Percentiles rank a stretch among this genome's conserved stretches.
Conservation (phyloP, 2,888 invertebrate species). For the Eremobia ochroleuca region DNA sequence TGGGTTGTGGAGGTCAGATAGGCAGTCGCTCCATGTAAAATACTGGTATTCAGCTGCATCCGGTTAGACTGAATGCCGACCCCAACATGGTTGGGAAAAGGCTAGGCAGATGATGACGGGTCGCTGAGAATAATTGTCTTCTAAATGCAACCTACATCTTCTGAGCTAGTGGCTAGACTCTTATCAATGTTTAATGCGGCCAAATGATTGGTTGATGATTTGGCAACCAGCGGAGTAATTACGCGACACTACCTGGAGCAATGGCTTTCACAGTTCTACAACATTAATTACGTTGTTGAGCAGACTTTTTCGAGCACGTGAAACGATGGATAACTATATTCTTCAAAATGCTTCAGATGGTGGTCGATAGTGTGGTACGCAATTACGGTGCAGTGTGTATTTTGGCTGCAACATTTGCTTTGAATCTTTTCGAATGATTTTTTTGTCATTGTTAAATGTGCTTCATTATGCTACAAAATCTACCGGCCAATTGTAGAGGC, state of each 20-base stretch:
- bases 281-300: too few relatives aligned
- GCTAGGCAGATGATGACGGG: too few relatives aligned
- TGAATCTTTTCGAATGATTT: not conserved
- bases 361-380: not conserved
- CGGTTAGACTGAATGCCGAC: too few relatives aligned
- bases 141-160: slow-evolving; percentile 2
- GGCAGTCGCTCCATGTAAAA: too few relatives aligned
- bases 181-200: not conserved
- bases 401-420: not conserved
- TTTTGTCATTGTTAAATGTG: not conserved
- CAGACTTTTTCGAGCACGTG: too few relatives aligned
- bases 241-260: not conserved
- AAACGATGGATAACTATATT: not conserved
- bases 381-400: not conserved
- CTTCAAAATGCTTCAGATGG: not conserved
- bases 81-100: too few relatives aligned
- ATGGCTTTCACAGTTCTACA: too few relatives aligned
- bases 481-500: slow-evolving; percentile 65
- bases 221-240: not conserved
- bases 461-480: slow-evolving; percentile 4
- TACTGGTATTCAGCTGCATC: too few relatives aligned
- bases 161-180: not conserved
- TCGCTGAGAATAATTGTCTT: slow-evolving; percentile 14
- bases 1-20: too few relatives aligned
- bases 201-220: not conserved